phyloP scores from a whole-genome alignment of 2,113 vertebrate genomes.

The Dasyprocta punctata region DNA sequence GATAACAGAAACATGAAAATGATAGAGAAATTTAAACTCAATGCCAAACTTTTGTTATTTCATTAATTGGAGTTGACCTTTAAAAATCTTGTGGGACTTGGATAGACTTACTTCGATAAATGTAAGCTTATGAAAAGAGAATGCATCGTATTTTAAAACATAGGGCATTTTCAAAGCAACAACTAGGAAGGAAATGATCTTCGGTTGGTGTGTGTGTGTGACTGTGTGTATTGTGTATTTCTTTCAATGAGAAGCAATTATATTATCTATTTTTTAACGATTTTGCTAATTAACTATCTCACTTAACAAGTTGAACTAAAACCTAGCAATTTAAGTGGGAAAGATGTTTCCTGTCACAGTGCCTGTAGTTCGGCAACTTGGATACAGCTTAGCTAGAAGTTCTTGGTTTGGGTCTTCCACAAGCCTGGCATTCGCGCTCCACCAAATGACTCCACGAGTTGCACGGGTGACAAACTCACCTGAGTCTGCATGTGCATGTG shows the following conservation, averaged over 20 bases:
- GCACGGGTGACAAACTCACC: not conserved
- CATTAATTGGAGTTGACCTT: not conserved
- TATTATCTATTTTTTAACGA: not conserved
- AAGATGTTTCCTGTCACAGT: not conserved
- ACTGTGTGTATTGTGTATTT: not conserved
- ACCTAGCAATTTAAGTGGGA: not conserved
- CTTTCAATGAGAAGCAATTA: not conserved
- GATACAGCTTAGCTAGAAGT: not conserved
- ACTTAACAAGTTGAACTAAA: not conserved
- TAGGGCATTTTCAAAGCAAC: not conserved
- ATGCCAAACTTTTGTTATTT: conserved; percentile 20
- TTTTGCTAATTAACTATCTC: not conserved
- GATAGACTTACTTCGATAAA: not conserved
- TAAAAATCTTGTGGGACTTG: not conserved
- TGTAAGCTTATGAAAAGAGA: not conserved
- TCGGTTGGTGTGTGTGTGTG: not conserved
- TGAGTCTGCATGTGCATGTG: accelerated
- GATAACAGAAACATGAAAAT: conserved; percentile 1
- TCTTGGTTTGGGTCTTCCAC: not conserved
- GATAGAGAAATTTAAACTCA: not conserved
- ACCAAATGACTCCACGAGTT: not conserved
- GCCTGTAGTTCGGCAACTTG: not conserved
- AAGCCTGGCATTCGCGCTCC: not conserved
- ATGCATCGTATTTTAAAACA: not conserved
- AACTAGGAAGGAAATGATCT: not conserved